Evolutionary conservation across 2,113 vertebrate genomes (phyloP), one percentile per base, ranked within the genome.

Genomic region (Passer domesticus): DNA sequence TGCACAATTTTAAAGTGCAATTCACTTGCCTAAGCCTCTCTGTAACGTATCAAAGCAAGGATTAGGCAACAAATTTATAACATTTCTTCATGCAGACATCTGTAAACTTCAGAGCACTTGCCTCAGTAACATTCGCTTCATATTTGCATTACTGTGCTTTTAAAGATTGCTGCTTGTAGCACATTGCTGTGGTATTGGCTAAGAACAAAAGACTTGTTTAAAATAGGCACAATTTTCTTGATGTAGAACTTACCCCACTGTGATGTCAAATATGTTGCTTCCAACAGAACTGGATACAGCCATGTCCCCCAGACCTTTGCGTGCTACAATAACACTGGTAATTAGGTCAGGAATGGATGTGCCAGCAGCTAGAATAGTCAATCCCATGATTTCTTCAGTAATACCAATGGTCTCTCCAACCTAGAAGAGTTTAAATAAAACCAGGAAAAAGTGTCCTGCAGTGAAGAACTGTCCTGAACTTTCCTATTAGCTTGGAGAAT

Each of bases 251-350:
- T 97, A 99, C 99, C 99, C 99, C 49, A 99, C 98, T 18, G 99
- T 99, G 92, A 99, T 99, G 98, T 99, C 99, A 96, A 99, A 99
- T 96, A 99, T 99, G 97, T 99, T 99, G 96, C 99, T 99, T 97
- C 99, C 99, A 50, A 99, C 99, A 49, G 99, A 99, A 97, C 99
- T 99, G 96, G 99, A 99, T 63, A 99, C 99, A 13, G 99, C 99
- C 99, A 99, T 99, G 69, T 99, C 99, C 6, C 99, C 99, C 33
- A 99, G 98, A n/a, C 99, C 99, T 95, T 99, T 99, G 90, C 99
- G 98, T 95, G 99, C 99, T 89, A 99, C 99, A 59, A 99, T 99
- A 83, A 99, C 99, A 92, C 99, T 99, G 96, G 99, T 99, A 97
- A 99, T 99, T 93, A 99, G 98, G 91, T 99, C 99, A 96, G 99